A percentile compares a stretch with the other conserved stretches of the same genome.
Evolutionary conservation across 2,113 vertebrate genomes (phyloP).

Genomic region (Cercocebus atys): DNA sequence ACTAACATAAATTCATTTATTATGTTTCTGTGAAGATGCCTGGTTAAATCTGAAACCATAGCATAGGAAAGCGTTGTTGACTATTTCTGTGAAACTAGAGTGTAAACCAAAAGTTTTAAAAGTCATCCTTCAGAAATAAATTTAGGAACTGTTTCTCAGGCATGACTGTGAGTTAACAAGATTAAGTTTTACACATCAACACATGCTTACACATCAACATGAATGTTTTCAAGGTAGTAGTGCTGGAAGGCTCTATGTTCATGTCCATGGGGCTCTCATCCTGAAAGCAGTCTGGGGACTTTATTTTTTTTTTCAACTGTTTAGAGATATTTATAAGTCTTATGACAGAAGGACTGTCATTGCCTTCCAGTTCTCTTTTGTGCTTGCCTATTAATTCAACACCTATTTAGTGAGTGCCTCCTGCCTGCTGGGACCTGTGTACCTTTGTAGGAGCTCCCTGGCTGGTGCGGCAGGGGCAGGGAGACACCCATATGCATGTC

Average conservation of each 20-base stretch:
- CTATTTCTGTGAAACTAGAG: neutral
- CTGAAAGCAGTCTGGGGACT: neutral
- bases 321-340: neutral
- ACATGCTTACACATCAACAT: neutral
- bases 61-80: neutral
- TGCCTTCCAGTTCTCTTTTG: neutral
- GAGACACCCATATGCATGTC: neutral
- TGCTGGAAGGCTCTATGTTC: neutral
- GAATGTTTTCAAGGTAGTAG: neutral
- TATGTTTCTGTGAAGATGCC: neutral
- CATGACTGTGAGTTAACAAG: neutral
- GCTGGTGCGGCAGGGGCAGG: neutral
- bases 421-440: neutral
- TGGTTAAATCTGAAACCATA: neutral
- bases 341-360: neutral
- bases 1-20: neutral
- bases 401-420: neutral
- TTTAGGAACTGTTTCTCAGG: neutral
- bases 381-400: neutral
- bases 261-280: neutral
- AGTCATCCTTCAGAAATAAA: neutral
- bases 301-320: neutral
- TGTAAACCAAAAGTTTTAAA: neutral
- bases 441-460: neutral
- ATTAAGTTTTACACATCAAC: slow-evolving; percentile 22